Percentiles rank a stretch among this genome's conserved stretches.
Conservation (phyloP, 37 sponge, comb jelly and placozoan species). For the Mnemiopsis leidyi region DNA sequence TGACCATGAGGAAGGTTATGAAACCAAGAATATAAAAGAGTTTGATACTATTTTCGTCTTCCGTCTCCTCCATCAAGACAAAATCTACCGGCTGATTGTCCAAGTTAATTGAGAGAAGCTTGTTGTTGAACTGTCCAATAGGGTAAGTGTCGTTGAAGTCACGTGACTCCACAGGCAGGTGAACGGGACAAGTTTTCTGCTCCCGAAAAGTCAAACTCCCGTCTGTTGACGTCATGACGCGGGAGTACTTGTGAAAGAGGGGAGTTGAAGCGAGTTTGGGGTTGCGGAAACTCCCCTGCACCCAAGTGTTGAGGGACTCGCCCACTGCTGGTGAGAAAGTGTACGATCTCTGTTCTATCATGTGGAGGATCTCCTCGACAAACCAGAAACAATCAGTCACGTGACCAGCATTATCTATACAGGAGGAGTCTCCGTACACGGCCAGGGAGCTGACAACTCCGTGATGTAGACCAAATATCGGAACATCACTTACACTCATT, state of each 20-base stretch:
- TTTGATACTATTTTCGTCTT: not conserved
- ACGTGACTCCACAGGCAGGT: not conserved
- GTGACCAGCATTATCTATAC: conserved; percentile 82
- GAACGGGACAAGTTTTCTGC: not conserved
- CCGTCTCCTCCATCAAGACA: conserved; percentile 13
- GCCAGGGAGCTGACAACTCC: conserved; percentile 75
- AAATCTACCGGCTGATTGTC: not conserved
- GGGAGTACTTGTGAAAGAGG: conserved; percentile 32
- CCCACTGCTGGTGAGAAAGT: not conserved
- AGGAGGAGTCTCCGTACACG: conserved; percentile 94
- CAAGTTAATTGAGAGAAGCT: not conserved
- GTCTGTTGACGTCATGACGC: not conserved
- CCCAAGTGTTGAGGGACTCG: not conserved
- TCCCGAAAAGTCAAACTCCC: not conserved
- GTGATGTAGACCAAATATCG: conserved; percentile 83
- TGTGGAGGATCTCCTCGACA: not conserved
- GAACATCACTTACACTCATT: conserved; percentile 68
- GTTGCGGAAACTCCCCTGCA: not conserved
- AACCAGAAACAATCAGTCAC: conserved; percentile 18
- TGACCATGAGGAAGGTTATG: conserved; percentile 2
- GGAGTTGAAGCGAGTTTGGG: conserved; percentile 50
- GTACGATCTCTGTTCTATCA: not conserved
- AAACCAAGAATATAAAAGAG: conserved; percentile 35
- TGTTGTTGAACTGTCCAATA: not conserved
- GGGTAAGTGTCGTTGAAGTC: conserved; percentile 62